Evolutionary conservation across 1,140 invertebrate genomes (phyloP), one percentile per base, ranked within the genome.

Genomic region (Myzus persicae): DNA sequence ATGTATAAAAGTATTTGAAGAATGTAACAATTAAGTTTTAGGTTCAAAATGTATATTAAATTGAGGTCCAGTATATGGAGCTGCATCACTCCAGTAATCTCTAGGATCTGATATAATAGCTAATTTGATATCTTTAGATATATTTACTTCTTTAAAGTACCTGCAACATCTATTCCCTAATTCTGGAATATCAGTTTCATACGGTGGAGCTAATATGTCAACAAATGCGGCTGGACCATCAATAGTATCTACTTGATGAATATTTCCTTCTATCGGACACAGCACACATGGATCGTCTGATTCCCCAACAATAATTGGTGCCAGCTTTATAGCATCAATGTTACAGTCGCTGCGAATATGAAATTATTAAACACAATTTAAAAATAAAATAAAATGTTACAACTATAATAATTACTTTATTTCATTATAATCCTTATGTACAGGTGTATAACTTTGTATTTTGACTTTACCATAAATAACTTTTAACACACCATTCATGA

Each of bases 161-260:
- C 95, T 95, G 94, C 96, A 96, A 2, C 95, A 94, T 67, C 96
- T 94, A 22, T 94, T 94, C n/a, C 95, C 95, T 9, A 94, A 89
- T 38, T 95, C 95, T 85, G 94, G 95, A n/a, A 95, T 94, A 44
- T 96, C 94, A 5, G 96, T 96, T 93, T 97, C 96, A 94, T 99
- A 99, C 0, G 98, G 98, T 36, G 98, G 98, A 93, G 98, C 97
- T 24, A 99, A 95, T 93, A 99, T 97, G 95, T 99, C 98, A 46
- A 99, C 95, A 95, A 99, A 99, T 38, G 98, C 98, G 20, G 98
- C 97, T 7, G 97, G 96, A 84, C 97, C 96, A 93, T 96, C 96
- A 8, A 96, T 94, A 40, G 96, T 96, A 94, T 96, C 95, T 88
- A 99, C 97, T 96, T 98, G 97, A 95, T 99, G 98, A 93, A 98